A percentile compares a stretch with the other conserved stretches of the same genome.
Conservation (phyloP, 2,113 vertebrate species). For the Tichodroma muraria region DNA sequence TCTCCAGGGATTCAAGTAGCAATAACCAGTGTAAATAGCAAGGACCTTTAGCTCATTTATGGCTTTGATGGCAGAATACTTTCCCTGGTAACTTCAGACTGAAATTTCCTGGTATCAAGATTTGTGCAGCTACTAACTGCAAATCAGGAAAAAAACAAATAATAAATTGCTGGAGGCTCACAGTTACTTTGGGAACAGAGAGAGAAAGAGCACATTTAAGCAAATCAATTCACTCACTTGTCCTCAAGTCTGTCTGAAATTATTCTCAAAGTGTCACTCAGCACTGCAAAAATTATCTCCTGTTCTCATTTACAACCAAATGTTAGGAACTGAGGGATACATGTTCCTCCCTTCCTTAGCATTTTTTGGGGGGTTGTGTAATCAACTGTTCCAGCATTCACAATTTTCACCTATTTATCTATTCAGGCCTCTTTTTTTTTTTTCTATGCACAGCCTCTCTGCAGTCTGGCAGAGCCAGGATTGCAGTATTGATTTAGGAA, state of each 20-base stretch:
- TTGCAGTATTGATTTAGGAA: slow-evolving; percentile 15
- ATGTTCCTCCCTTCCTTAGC: not conserved
- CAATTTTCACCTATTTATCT: not conserved
- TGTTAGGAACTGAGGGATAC: not conserved
- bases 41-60: not conserved
- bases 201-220: not conserved
- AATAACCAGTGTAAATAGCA: not conserved
- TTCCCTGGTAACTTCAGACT: not conserved
- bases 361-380: not conserved
- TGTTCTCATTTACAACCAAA: slow-evolving; percentile 15
- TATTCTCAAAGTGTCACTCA: slow-evolving; percentile 15
- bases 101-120: not conserved
- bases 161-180: not conserved
- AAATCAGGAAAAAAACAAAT: not conserved
- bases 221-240: slow-evolving; percentile 4
- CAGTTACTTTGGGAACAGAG: not conserved
- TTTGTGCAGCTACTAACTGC: not conserved
- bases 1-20: not conserved
- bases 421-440: not conserved
- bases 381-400: not conserved
- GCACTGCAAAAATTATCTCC: slow-evolving; percentile 26
- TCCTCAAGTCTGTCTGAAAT: slow-evolving; percentile 35
- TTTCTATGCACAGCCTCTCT: not conserved
- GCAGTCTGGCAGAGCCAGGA: not conserved
- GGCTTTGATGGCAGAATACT: not conserved